A percentile compares a stretch with the other conserved stretches of the same genome.
phyloP scores from a whole-genome alignment of 1,140 invertebrate genomes.

The Heliconius hermathena region DNA sequence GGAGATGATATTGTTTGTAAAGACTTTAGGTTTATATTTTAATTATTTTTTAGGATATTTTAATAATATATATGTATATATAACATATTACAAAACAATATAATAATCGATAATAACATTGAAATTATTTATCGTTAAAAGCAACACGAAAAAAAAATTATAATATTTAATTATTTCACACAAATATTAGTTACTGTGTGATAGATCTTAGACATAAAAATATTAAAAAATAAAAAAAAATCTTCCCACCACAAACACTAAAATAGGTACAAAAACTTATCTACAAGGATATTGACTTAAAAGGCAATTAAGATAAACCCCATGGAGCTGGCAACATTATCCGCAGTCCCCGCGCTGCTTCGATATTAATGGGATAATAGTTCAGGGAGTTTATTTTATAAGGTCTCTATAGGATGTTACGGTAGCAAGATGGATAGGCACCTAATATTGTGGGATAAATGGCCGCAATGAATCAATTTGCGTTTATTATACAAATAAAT shows the following conservation, averaged over 20 bases:
- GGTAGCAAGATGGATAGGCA: slow-evolving; percentile 17
- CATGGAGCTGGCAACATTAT: slow-evolving; percentile 38
- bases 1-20: background rate
- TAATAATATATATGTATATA: too few species aligned
- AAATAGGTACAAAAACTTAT: slow-evolving; percentile 24
- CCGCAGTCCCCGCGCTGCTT: slow-evolving; percentile 35
- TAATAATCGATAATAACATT: too few species aligned
- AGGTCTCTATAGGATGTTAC: slow-evolving; percentile 17
- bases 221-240: background rate
- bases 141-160: too few species aligned
- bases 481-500: slow-evolving; percentile 8
- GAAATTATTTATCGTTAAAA: too few species aligned
- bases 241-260: background rate
- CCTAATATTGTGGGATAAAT: background rate
- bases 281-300: slow-evolving; percentile 34
- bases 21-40: too few species aligned
- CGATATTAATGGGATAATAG: slow-evolving; percentile 49
- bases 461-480: background rate
- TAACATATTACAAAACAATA: too few species aligned
- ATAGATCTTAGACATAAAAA: background rate
- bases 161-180: too few species aligned
- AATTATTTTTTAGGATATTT: too few species aligned
- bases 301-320: slow-evolving; percentile 36
- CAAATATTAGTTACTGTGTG: too few species aligned
- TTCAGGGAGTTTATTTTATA: slow-evolving; percentile 33